phyloP scores from a whole-genome alignment of 2,888 invertebrate genomes.

The Geotrupes spiniger region DNA sequence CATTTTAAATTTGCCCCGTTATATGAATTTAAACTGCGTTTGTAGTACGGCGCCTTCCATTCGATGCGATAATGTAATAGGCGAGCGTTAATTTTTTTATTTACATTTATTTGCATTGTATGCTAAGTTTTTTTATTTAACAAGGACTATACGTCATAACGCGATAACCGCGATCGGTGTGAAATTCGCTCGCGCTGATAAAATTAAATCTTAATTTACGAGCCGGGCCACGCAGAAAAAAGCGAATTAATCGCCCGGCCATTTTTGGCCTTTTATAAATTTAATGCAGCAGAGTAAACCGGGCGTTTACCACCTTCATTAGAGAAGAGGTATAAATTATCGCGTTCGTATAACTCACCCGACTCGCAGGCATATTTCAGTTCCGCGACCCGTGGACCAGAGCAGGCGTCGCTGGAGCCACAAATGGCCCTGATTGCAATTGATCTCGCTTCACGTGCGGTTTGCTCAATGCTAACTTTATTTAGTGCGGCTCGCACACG shows the following conservation, averaged over 20 bases:
- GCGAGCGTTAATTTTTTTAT: no score
- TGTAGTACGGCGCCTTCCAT: no score
- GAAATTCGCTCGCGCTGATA: no score
- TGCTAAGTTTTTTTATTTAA: no score
- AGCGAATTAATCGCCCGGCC: constrained; percentile 20
- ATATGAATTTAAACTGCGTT: no score
- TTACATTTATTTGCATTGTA: no score
- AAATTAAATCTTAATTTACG: constrained; percentile 5
- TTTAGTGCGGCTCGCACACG: no score
- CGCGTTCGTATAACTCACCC: constrained; percentile 45
- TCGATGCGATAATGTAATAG: no score
- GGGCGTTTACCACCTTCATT: constrained; percentile 48
- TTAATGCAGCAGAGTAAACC: constrained; percentile 42
- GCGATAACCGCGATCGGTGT: no score
- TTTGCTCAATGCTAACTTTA: constrained; percentile 7
- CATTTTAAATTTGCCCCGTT: no score
- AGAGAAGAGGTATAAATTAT: constrained; percentile 47
- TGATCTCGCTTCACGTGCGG: constrained; percentile 32
- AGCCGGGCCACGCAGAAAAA: constrained; percentile 9
- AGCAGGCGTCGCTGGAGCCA: constrained; percentile 32
- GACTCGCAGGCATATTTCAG: constrained; percentile 45
- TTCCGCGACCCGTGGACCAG: constrained; percentile 35
- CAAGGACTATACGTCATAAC: no score
- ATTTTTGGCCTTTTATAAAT: constrained; percentile 37
- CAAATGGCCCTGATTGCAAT: constrained; percentile 38